Base-by-base conservation (phyloP, 2,888 invertebrate genomes). In the Drosophila gaucha region DNA sequence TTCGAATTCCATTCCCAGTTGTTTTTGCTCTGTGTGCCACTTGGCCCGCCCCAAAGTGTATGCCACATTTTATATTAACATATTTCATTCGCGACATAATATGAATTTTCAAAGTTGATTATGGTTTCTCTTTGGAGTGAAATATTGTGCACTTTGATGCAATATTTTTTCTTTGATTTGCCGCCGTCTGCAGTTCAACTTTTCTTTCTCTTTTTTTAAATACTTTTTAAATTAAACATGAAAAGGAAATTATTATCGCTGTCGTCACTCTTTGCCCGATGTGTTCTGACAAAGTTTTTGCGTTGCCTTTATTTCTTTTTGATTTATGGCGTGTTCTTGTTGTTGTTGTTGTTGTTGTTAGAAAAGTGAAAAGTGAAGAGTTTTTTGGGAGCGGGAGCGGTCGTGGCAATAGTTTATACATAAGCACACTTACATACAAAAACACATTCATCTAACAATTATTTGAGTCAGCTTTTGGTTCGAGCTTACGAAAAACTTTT, bases 221-320 rank as follows among this genome's bases (percentile, higher is more conserved):
- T 65, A 65, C 35, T 65, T 65, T 64, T 41, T 30, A 44, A 55
- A 60, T 60, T 62, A 62, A 49, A 60, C 62, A 62, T 60, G 60
- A 33, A 59, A 33, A 28, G 60, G 31, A 49, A 60, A 26, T 59
- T 39, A 49, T 59, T 39, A 49, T 10, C 39, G 22, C 46, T 58
- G 46, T 47, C 60, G 47, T 39, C 60, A 33, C 59, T 10, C 22
- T 5, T 1, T n/a, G 58, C 58, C 24, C 14, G 59, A 30, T 20
- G 44, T 30, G 24, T 30, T 38, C 30, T 31, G 59, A 46, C 57
- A 57, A 57, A 38, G 43, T 36, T 14, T 36, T 14, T 9, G 36
- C 24, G 44, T 20, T 18, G 38, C 59, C 41, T 60, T 59, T 59
- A 59, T 28, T 39, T 35, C 39, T 60, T 60, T 49, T 33, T 60